Base-by-base conservation (phyloP, 1,140 invertebrate genomes). In the Delia radicum region DNA sequence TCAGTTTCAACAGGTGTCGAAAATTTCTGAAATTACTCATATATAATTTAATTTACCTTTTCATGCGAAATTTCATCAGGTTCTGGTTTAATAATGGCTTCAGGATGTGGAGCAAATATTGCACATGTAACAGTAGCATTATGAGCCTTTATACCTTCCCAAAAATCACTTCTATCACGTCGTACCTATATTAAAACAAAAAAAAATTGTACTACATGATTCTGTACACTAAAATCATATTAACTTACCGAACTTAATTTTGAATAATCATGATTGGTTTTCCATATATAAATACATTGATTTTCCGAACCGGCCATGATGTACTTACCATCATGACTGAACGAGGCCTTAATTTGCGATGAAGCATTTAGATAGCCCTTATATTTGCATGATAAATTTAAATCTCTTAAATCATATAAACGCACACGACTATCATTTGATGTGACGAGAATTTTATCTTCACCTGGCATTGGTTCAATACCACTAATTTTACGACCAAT, bases 231-330 rank as follows among this genome's bases (percentile, higher is more conserved):
- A 29, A 27, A 55, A 65, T 27, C 28, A 12, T 67, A 71, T 27
- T 27, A 21, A 78, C 79, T 78, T 33, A 97, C 96, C 15, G 96
- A 98, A 27, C 95, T 94, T 82, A 98, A 96, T 87, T 98, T 98
- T 2, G 96, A 94, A 83, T 97, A 97, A 83, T 99, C 97, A 80
- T 98, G 96, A 84, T 96, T 94, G 0, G 96, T 98, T 86, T 94
- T 96, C 97, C 97, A 99, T 61, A 99, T 94, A 81, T 98, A 99
- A 78, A 99, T 95, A 86, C 95, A 98, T 81, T 97, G 94, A 89
- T 99, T 99, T 87, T 99, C 98, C 3, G 97, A 99, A 0, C 98
- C 98, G 84, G 96, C 97, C 0, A 99, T 93, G 46, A 99, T 97
- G 81, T 98, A 99, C 85, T 96, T 96, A 0, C 96, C 97, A 85